A percentile compares a stretch with the other conserved stretches of the same genome.
Evolutionary conservation across 2,113 vertebrate genomes (phyloP).

Genomic region (Lutjanus erythropterus): DNA sequence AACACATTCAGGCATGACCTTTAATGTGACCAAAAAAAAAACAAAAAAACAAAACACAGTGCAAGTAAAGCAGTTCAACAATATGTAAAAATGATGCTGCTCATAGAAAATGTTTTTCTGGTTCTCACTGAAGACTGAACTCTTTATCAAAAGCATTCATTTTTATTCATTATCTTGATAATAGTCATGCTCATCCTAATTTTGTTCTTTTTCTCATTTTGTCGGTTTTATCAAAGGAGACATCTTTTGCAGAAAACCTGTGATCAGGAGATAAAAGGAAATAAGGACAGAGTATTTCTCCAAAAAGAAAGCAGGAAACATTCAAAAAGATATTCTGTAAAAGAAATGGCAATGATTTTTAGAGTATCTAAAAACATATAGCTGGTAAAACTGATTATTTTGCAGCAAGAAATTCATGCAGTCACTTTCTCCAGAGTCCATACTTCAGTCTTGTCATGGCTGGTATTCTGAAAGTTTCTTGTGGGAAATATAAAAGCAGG

Average conservation of each 20-base stretch:
- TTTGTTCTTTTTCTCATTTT: background rate
- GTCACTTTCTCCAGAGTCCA: conserved; percentile 5
- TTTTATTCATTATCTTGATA: background rate
- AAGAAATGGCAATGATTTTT: background rate
- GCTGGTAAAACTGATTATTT: background rate
- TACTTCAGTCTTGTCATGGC: background rate
- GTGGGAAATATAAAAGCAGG: conserved; percentile 28
- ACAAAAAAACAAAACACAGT: background rate
- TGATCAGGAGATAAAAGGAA: background rate
- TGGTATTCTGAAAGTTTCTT: conserved; percentile 8
- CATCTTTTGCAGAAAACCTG: background rate
- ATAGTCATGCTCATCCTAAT: background rate
- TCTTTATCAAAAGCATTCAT: background rate
- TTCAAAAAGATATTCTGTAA: background rate
- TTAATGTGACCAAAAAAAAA: too few species aligned
- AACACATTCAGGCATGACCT: background rate
- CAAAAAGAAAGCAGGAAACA: background rate
- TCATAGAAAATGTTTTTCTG: background rate
- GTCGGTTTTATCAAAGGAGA: background rate
- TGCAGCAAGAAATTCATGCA: background rate
- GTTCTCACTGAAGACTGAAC: background rate
- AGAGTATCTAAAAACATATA: background rate
- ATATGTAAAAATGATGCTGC: background rate
- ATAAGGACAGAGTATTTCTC: background rate
- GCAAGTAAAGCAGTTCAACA: background rate